Conservation (phyloP, 2,888 invertebrate genomes). For the Eupithecia insigniata region DNA sequence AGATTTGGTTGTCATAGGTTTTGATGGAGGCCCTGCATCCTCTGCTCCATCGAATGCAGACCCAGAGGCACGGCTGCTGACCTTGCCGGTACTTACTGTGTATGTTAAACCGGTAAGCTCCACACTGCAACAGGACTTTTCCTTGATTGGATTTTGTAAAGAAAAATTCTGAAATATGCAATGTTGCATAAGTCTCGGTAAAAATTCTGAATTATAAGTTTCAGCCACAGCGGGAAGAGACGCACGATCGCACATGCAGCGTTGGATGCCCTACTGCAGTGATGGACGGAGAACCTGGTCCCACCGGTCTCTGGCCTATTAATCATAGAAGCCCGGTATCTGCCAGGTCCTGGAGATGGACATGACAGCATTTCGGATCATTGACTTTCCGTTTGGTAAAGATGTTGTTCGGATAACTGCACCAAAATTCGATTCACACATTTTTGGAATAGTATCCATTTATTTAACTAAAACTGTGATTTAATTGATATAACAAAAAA, state of each 20-base stretch:
- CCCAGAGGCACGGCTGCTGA: slow-evolving; percentile 2
- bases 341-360: not conserved
- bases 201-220: not conserved
- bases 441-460: not conserved
- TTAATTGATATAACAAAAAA: too few relatives aligned
- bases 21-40: slow-evolving; percentile 22
- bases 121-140: not conserved
- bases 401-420: too few relatives aligned
- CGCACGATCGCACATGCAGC: not conserved
- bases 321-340: too few relatives aligned
- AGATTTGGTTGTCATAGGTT: not conserved
- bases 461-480: not conserved
- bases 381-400: too few relatives aligned
- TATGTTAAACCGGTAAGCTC: slow-evolving; percentile 1
- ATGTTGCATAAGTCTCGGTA: not conserved
- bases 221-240: not conserved
- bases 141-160: not conserved
- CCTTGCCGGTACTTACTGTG: not conserved
- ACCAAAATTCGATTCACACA: too few relatives aligned
- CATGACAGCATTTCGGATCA: not conserved
- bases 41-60: slow-evolving; percentile 6
- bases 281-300: not conserved
- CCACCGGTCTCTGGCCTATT: too few relatives aligned
- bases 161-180: not conserved
- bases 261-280: not conserved